A percentile compares a stretch with the other conserved stretches of the same genome.
These are phyloP conservation scores for Diarsia mendica DNA, from an alignment of 2,888 invertebrate genomes.

Conservation along the genomic window DNA sequence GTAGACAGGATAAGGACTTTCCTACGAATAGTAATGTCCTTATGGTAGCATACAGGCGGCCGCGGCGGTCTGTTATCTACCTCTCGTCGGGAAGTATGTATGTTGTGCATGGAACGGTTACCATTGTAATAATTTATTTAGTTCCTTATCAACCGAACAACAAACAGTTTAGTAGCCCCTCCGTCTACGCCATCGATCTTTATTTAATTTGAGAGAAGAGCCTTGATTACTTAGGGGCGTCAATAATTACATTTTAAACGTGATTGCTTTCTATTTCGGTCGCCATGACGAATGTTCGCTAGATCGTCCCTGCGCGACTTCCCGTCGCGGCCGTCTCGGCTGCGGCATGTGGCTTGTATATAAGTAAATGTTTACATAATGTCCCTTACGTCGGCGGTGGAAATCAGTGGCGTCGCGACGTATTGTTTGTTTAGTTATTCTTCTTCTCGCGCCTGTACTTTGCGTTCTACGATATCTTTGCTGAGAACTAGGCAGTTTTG, in stretches of 20 bases:
- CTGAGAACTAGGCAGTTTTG: conserved; percentile 11
- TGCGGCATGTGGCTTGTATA: conserved; percentile 36
- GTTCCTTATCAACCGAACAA: conserved; percentile 20
- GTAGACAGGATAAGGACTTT: conserved; percentile 6
- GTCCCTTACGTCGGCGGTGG: conserved; percentile 55
- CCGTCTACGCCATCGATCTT: conserved; percentile 21
- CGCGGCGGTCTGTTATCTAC: neutral
- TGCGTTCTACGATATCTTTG: conserved; percentile 29
- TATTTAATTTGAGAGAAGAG: conserved; percentile 26
- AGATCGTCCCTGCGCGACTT: conserved; percentile 27
- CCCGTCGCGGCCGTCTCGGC: conserved; percentile 8
- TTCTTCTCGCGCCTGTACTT: conserved; percentile 20
- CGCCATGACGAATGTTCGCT: conserved; percentile 41
- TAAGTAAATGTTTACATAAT: conserved; percentile 71
- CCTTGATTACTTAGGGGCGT: conserved; percentile 32
- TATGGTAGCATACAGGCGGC: neutral
- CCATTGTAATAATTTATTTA: neutral
- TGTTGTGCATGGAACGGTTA: neutral
- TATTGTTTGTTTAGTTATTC: conserved; percentile 48
- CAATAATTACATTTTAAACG: conserved; percentile 40
- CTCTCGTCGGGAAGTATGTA: neutral
- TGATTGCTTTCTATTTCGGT: conserved; percentile 47
- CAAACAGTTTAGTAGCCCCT: conserved; percentile 7
- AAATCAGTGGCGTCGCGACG: conserved; percentile 49
- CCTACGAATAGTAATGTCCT: neutral